Evolutionary conservation across 2,113 vertebrate species (phyloP).

Genomic region (Istiophorus platypterus): DNA sequence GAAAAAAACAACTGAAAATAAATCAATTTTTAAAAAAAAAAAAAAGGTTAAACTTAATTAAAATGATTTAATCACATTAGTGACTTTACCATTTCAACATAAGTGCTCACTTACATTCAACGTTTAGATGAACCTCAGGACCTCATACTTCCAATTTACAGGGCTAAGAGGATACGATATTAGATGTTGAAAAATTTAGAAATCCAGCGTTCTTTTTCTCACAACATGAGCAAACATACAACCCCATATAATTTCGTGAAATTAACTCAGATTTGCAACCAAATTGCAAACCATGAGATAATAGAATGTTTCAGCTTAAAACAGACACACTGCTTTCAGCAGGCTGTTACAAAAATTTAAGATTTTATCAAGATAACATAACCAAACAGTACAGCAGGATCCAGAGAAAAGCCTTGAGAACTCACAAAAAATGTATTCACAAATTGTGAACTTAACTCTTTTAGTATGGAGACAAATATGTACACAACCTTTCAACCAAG

Average conservation of each 20-base stretch:
- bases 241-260: neutral
- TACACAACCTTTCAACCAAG: neutral
- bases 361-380: neutral
- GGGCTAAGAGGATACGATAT: neutral
- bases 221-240: neutral
- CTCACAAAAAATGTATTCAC: neutral
- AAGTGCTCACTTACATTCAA: neutral
- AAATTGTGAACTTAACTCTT: neutral
- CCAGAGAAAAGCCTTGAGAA: neutral
- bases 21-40: neutral
- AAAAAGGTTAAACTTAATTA: no score
- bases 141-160: neutral
- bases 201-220: neutral
- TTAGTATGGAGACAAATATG: neutral
- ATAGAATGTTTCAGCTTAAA: neutral
- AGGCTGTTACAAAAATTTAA: neutral
- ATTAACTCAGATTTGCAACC: neutral
- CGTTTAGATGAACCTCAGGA: neutral
- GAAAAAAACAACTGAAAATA: no score
- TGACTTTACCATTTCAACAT: no score
- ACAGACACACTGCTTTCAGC: neutral
- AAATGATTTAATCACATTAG: no score
- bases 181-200: neutral
- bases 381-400: neutral
- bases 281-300: neutral